Conservation (phyloP, 2,888 invertebrate genomes). For the Falcaria lacertinaria region DNA sequence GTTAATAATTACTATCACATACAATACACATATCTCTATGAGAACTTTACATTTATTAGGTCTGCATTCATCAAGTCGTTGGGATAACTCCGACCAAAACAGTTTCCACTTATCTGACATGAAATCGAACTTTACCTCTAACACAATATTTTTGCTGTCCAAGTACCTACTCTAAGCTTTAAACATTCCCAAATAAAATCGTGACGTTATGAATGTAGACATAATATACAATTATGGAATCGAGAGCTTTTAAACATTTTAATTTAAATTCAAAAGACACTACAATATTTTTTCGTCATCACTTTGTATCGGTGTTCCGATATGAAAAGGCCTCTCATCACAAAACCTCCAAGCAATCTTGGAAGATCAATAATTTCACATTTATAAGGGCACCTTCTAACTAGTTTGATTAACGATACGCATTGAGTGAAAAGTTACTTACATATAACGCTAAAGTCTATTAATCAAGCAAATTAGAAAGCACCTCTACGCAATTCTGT, state of each 20-base stretch:
- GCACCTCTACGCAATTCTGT: neutral
- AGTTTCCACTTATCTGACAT: neutral
- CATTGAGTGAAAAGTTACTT: neutral
- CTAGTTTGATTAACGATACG: neutral
- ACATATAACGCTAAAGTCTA: neutral
- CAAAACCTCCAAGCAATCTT: constrained; percentile 20
- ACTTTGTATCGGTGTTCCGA: constrained; percentile 9
- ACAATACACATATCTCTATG: constrained; percentile 36
- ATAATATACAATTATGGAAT: neutral
- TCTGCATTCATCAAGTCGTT: constrained; percentile 23
- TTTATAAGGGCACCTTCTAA: neutral
- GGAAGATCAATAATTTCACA: constrained; percentile 7
- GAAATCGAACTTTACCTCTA: neutral
- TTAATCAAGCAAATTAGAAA: neutral
- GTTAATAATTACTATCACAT: constrained; percentile 44
- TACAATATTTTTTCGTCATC: neutral
- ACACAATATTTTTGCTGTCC: too few relatives aligned
- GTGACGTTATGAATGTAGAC: neutral
- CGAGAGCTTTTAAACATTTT: neutral
- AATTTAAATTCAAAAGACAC: neutral
- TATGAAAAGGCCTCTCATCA: constrained; percentile 29
- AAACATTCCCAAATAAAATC: neutral
- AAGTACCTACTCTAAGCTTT: neutral
- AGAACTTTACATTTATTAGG: constrained; percentile 28
- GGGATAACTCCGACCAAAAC: constrained; percentile 6